Conservation (phyloP, 1,140 invertebrate species). For the Trichonephila clavata region DNA sequence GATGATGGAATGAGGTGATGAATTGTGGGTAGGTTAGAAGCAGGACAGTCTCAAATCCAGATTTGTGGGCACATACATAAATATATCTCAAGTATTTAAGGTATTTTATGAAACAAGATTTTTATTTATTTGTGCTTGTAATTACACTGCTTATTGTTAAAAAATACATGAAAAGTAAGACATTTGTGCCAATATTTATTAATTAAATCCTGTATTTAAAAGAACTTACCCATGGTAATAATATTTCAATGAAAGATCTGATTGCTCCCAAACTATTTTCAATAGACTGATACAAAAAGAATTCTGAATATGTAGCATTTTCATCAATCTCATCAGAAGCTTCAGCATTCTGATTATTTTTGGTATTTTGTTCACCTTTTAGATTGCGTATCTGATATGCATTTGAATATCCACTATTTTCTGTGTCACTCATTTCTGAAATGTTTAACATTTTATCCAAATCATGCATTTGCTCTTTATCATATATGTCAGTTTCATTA, state of each 20-base stretch:
- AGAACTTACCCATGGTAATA: slow-evolving; percentile 58
- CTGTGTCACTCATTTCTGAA: not conserved
- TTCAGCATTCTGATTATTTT: not conserved
- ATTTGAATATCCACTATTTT: not conserved
- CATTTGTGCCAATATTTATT: too few species aligned
- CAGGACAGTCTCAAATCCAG: too few species aligned
- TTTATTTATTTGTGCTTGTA: too few species aligned
- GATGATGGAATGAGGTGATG: too few species aligned
- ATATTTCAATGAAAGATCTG: slow-evolving; percentile 38
- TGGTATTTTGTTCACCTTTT: slow-evolving; percentile 40
- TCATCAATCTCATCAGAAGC: not conserved
- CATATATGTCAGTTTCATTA: not conserved
- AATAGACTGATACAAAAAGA: not conserved
- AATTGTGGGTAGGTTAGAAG: too few species aligned
- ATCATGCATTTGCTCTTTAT: not conserved
- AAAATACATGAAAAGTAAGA: too few species aligned
- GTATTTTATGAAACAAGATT: too few species aligned
- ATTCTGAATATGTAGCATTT: slow-evolving; percentile 39
- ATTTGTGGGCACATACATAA: too few species aligned
- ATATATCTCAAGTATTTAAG: too few species aligned
- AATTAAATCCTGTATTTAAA: not conserved
- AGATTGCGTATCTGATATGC: slow-evolving; percentile 53
- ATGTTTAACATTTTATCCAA: not conserved
- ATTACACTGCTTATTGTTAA: too few species aligned
- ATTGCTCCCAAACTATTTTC: slow-evolving; percentile 53